phyloP scores from a whole-genome alignment of 2,113 vertebrate species.

The Malurus elegans region DNA sequence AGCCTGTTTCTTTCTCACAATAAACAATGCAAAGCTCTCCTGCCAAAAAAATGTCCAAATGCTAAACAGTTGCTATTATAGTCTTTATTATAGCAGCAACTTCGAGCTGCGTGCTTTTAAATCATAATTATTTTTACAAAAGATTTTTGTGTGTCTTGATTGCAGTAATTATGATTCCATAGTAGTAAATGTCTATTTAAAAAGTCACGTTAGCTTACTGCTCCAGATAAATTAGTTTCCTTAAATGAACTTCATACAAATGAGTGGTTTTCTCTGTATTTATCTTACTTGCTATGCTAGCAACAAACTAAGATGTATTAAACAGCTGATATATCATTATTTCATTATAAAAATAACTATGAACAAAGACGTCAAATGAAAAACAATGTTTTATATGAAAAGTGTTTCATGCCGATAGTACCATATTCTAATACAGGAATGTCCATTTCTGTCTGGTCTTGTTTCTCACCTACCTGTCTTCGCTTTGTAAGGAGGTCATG shows the following conservation, averaged over 20 bases:
- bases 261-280: slow-evolving; percentile 31
- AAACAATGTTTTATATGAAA: background rate
- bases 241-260: slow-evolving; percentile 51
- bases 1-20: slow-evolving; percentile 78
- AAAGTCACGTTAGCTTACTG: slow-evolving; percentile 44
- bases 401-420: background rate
- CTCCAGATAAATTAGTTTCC: slow-evolving; percentile 43
- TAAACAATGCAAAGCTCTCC: slow-evolving; percentile 75
- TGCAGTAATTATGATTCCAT: slow-evolving; percentile 66
- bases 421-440: background rate
- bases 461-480: background rate
- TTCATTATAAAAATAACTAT: background rate
- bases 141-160: slow-evolving; percentile 70
- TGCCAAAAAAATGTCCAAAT: slow-evolving; percentile 81
- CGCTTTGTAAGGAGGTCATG: background rate
- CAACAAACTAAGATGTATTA: slow-evolving; percentile 37
- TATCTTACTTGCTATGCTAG: slow-evolving; percentile 41
- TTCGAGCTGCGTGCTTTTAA: slow-evolving; percentile 70
- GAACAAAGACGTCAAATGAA: background rate
- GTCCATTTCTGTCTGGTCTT: background rate
- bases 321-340: background rate
- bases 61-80: slow-evolving; percentile 76
- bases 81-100: slow-evolving; percentile 72
- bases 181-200: slow-evolving; percentile 57
- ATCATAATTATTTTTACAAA: slow-evolving; percentile 72